These are phyloP conservation scores for Bicyclus anynana DNA, from an alignment of 1,140 invertebrate genomes.

Conservation along the genomic window DNA sequence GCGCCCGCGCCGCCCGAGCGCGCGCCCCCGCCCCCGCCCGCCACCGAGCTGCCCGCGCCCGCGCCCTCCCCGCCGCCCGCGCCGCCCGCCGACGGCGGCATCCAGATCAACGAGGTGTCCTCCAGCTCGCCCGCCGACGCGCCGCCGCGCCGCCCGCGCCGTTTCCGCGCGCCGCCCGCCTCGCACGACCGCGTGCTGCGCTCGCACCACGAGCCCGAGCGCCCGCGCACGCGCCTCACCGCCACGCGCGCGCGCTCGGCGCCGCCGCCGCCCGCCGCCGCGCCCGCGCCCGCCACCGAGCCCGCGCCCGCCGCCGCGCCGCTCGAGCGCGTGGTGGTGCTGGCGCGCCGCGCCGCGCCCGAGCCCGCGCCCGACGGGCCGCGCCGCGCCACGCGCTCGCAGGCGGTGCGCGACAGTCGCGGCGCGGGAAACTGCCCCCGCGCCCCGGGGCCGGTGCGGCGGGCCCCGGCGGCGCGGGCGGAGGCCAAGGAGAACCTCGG, in stretches of 20 bases:
- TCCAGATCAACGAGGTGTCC: constrained; percentile 81
- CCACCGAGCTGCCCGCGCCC: not conserved
- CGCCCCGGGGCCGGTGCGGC: constrained; percentile 52
- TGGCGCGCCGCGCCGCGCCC: constrained; percentile 19
- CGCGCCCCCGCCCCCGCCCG: constrained; percentile 21
- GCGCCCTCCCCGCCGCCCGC: constrained; percentile 16
- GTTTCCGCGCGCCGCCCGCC: constrained; percentile 30
- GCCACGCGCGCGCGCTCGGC: constrained; percentile 27
- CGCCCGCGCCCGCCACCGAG: constrained; percentile 32
- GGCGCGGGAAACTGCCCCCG: constrained; percentile 56
- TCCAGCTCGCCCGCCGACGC: constrained; percentile 72
- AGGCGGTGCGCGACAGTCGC: constrained; percentile 29
- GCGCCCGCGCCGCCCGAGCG: constrained; percentile 32
- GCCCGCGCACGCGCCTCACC: constrained; percentile 52
- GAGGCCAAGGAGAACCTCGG: constrained; percentile 50
- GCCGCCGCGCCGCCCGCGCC: constrained; percentile 45
- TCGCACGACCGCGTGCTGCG: constrained; percentile 58
- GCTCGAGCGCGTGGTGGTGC: constrained; percentile 3
- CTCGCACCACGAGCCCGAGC: constrained; percentile 56
- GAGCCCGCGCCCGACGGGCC: constrained; percentile 20
- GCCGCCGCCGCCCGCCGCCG: constrained; percentile 29
- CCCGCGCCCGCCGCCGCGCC: constrained; percentile 17
- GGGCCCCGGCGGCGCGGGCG: constrained; percentile 44
- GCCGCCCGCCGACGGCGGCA: constrained; percentile 58
- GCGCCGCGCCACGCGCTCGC: constrained; percentile 34